Evolutionary conservation across 2,113 vertebrate genomes (phyloP), one percentile per base, ranked within the genome.

Genomic region (Corapipo altera): DNA sequence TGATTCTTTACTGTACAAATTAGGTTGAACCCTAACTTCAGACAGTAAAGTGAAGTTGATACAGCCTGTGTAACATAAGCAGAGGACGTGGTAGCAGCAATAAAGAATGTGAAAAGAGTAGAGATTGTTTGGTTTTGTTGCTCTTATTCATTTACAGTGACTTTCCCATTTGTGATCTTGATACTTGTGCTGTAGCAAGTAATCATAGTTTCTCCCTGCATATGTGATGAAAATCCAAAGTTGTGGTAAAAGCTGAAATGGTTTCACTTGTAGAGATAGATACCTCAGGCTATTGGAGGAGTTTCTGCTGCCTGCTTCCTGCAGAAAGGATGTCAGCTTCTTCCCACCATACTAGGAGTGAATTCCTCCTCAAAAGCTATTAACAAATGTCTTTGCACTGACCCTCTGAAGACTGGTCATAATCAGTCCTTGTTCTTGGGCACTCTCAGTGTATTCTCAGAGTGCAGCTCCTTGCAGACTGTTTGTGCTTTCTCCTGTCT

Each of bases 391-490:
- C 61, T 46, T 54, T 44, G 8, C 4, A 6, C 14, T n/a, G 55
- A 27, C 54, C 8, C 13, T 72, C 15, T 82, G 52, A 37, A 75
- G 57, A 32, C 21, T 41, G 20, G 2, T 27, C 0, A 1, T 44
- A 28, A 41, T 70, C 32, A 35, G 24, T n/a, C 46, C 22, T 85
- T 83, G 15, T 59, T 76, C n/a, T 54, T 78, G 28, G n/a, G 33
- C 7, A 11, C 5, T 15, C 5, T 20, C 4, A 35, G 35, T 3
- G 0, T 37, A 6, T 74, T 74, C 7, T 61, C 1, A 5, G 21
- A 27, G 9, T 90, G 19, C 24, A 39, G 17, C 24, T 71, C 61
- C 26, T 57, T 71, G 30, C 51, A 64, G 48, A 32, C 52, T 54
- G 16, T 30, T 72, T 28, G 35, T 9, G 18, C 26, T 21, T 59